Conservation (phyloP, 2,113 vertebrate species). For the Sclerurus mexicanus region DNA sequence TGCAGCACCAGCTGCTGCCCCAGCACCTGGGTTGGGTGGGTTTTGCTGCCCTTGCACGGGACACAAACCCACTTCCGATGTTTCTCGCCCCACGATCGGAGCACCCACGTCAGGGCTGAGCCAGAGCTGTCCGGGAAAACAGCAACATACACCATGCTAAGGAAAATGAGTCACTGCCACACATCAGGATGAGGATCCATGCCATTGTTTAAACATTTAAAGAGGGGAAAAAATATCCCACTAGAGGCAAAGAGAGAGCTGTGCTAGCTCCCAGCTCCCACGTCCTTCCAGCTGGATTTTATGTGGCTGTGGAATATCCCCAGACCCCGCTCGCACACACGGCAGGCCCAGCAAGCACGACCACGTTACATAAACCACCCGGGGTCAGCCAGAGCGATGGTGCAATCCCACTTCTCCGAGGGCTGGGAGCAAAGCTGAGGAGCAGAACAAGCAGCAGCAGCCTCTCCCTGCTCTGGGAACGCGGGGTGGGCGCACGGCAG, state of each 20-base stretch:
- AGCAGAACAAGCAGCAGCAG: not conserved
- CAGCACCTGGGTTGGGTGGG: not conserved
- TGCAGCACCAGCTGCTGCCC: not conserved
- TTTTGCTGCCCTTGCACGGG: fast-evolving
- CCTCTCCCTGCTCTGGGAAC: not conserved
- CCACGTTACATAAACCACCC: not conserved
- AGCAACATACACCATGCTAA: not conserved
- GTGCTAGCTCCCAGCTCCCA: not conserved
- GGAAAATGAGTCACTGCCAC: not conserved
- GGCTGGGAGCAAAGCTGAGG: not conserved
- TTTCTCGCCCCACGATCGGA: not conserved
- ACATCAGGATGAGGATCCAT: not conserved
- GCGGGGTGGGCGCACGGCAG: fast-evolving
- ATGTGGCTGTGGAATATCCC: not conserved
- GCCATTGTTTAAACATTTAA: not conserved
- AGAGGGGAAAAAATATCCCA: not conserved
- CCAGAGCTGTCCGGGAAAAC: not conserved
- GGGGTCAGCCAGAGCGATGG: not conserved
- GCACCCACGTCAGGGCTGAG: not conserved
- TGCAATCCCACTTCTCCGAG: not conserved
- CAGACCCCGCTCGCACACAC: not conserved
- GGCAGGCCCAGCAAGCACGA: not conserved
- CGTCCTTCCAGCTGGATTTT: not conserved
- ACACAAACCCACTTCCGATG: not conserved
- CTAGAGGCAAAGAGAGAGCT: not conserved